phyloP scores from a whole-genome alignment of 2,797 vertebrate genomes.

The Phaenicophaeus curvirostris region DNA sequence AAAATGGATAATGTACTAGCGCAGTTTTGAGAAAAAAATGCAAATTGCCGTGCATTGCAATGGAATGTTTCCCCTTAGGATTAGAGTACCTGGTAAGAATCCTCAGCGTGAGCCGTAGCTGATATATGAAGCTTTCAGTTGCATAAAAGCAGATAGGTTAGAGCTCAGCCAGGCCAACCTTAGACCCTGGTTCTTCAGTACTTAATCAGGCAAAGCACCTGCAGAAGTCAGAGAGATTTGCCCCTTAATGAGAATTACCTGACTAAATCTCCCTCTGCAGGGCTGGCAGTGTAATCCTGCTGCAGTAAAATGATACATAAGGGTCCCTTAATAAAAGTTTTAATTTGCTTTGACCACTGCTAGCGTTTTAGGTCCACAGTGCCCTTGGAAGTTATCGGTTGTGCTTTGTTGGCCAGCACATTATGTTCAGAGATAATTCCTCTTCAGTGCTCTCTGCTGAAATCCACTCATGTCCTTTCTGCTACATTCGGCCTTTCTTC shows the following conservation, averaged over 20 bases:
- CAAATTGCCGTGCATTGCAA: conserved; percentile 42
- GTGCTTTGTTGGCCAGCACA: conserved; percentile 32
- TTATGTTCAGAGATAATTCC: not conserved
- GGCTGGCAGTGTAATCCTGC: conserved; percentile 33
- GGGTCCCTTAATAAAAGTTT: conserved; percentile 37
- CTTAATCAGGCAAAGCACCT: conserved; percentile 52
- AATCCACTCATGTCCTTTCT: not conserved
- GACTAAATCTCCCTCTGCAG: conserved; percentile 48
- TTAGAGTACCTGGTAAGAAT: conserved; percentile 22
- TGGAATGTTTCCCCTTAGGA: conserved; percentile 57
- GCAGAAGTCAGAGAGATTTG: conserved; percentile 38
- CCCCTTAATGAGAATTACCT: conserved; percentile 57
- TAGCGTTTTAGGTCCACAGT: conserved; percentile 25
- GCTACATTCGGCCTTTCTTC: not conserved
- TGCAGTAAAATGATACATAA: conserved; percentile 26
- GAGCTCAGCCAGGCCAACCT: conserved; percentile 39
- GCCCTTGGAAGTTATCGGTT: conserved; percentile 17
- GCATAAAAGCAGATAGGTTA: conserved; percentile 15
- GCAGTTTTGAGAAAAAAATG: conserved; percentile 37
- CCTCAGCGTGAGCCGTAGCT: conserved; percentile 16
- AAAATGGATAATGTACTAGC: conserved; percentile 48
- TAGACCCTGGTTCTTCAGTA: conserved; percentile 7
- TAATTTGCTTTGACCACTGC: conserved; percentile 58
- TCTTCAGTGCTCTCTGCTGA: conserved; percentile 10
- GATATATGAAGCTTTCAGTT: conserved; percentile 1